Conservation (phyloP, 2,888 invertebrate species). For the Euproctis similis region DNA sequence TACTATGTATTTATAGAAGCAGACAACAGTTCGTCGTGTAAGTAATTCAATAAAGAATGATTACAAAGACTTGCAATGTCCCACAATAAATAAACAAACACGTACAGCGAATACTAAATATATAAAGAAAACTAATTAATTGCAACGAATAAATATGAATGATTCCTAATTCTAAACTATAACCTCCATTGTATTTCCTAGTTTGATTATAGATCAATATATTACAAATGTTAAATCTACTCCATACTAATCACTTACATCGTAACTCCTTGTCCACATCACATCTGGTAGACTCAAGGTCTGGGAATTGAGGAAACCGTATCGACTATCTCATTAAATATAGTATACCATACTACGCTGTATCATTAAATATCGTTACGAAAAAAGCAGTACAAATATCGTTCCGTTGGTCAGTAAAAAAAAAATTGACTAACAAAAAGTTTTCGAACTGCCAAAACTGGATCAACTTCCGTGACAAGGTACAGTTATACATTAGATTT, state of each 20-base stretch:
- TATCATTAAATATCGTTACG: slow-evolving; percentile 54
- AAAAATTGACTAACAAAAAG: slow-evolving; percentile 34
- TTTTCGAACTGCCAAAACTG: slow-evolving; percentile 42
- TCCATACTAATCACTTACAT: slow-evolving; percentile 34
- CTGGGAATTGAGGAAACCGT: slow-evolving; percentile 60
- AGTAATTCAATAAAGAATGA: no score
- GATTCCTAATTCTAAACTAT: slow-evolving; percentile 14
- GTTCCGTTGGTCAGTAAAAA: no score
- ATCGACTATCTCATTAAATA: slow-evolving; percentile 38
- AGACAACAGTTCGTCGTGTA: no score
- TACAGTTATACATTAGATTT: slow-evolving; percentile 50
- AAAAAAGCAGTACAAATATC: slow-evolving; percentile 41
- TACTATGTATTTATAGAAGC: no score
- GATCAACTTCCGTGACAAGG: slow-evolving; percentile 48
- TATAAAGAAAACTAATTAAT: slow-evolving; percentile 14
- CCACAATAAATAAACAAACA: not conserved
- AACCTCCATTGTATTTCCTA: slow-evolving; percentile 31
- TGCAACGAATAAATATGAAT: slow-evolving; percentile 22
- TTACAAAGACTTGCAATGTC: no score
- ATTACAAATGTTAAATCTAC: slow-evolving; percentile 27
- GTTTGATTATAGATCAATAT: slow-evolving; percentile 8
- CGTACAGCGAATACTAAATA: slow-evolving; percentile 4
- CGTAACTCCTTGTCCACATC: slow-evolving; percentile 35
- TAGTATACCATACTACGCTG: slow-evolving; percentile 44
- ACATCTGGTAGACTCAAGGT: slow-evolving; percentile 66